Conservation (phyloP, 2,113 vertebrate genomes). For the Crotophaga sulcirostris region DNA sequence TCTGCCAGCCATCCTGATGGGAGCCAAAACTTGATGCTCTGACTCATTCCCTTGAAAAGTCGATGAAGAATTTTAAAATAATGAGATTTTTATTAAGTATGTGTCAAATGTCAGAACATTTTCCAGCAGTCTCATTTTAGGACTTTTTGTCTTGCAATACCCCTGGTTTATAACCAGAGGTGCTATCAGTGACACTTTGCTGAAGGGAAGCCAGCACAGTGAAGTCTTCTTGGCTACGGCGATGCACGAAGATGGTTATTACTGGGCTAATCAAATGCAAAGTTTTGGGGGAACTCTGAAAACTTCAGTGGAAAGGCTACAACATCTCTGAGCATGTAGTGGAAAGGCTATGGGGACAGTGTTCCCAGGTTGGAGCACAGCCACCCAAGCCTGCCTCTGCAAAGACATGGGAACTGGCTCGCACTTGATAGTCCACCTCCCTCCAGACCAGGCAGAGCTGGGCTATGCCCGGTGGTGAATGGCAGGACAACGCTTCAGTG, state of each 20-base stretch:
- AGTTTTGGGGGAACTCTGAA: not conserved
- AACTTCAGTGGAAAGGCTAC: not conserved
- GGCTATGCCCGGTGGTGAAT: rapidly evolving
- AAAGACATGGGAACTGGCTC: not conserved
- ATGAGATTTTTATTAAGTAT: not conserved
- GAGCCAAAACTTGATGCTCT: not conserved
- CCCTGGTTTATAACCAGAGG: not conserved
- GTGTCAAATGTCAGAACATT: not conserved
- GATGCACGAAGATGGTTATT: not conserved
- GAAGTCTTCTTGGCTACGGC: not conserved
- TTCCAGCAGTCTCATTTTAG: not conserved
- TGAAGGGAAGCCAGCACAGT: not conserved
- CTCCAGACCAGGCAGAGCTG: not conserved
- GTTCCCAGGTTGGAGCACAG: not conserved
- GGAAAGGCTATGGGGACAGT: not conserved
- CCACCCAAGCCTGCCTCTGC: too few relatives aligned
- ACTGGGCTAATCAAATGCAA: not conserved
- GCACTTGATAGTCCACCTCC: not conserved
- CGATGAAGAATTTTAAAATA: not conserved
- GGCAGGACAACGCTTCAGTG: not conserved
- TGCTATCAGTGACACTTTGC: not conserved
- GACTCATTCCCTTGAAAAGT: not conserved
- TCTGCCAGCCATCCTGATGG: not conserved
- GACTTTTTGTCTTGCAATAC: not conserved
- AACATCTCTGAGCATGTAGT: too few relatives aligned